Evolutionary conservation across 2,888 invertebrate species (phyloP).

Genomic region (Ferrisia virgata): DNA sequence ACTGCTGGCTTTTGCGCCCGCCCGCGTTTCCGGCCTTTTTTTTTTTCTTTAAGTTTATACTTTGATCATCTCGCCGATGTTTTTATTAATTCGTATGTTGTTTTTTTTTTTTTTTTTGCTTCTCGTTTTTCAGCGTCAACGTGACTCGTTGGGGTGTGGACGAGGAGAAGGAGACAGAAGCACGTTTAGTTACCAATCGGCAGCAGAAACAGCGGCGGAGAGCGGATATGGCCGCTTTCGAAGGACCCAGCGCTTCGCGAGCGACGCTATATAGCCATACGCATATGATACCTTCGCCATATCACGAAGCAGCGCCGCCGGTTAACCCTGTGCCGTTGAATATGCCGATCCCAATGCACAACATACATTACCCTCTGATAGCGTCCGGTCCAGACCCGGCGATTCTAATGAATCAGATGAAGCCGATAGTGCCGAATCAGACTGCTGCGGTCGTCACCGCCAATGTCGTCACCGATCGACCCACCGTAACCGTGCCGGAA

Average conservation of each 20-base stretch:
- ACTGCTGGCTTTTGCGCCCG: too few relatives aligned
- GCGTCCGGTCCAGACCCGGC: conserved; percentile 50
- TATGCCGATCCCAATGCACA: conserved; percentile 51
- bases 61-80: too few relatives aligned
- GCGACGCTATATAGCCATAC: background rate
- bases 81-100: too few relatives aligned
- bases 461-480: background rate
- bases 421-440: background rate
- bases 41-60: too few relatives aligned
- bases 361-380: conserved; percentile 57
- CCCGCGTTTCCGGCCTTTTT: too few relatives aligned
- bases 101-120: background rate
- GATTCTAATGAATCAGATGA: background rate
- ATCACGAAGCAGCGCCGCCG: conserved; percentile 34
- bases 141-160: background rate
- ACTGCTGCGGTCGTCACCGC: background rate
- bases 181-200: background rate
- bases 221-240: conserved; percentile 25
- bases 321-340: conserved; percentile 50
- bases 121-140: background rate
- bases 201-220: conserved; percentile 27
- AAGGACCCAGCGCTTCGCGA: background rate
- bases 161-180: background rate
- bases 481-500: background rate
- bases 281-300: background rate